Evolutionary conservation across 2,113 vertebrate species (phyloP).

Genomic region (Eudyptes chrysolophus): DNA sequence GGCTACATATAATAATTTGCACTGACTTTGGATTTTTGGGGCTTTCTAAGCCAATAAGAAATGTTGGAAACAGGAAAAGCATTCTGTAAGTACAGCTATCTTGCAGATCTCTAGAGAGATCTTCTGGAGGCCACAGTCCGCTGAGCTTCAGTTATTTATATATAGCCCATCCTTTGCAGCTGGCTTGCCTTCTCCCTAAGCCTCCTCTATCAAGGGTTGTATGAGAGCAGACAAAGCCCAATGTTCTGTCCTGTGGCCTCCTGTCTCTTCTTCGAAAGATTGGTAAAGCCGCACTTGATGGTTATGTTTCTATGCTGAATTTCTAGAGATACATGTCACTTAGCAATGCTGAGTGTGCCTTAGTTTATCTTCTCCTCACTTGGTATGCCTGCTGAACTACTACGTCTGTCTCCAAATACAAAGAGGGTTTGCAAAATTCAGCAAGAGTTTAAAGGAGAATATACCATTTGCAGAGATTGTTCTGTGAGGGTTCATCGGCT

Average conservation of each 20-base stretch:
- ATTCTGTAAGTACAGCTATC: neutral
- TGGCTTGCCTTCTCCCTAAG: neutral
- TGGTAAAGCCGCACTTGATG: accelerated
- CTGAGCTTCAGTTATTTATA: neutral
- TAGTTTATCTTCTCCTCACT: neutral
- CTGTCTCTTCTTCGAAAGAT: neutral
- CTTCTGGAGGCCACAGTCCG: neutral
- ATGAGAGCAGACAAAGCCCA: neutral
- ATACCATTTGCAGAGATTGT: neutral
- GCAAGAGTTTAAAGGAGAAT: neutral
- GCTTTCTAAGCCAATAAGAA: neutral
- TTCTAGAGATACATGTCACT: neutral
- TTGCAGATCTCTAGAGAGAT: neutral
- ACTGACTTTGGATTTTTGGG: neutral
- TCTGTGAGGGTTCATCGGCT: neutral
- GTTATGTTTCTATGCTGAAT: neutral
- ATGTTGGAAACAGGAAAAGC: neutral
- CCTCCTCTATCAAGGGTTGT: neutral
- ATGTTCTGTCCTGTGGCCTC: neutral
- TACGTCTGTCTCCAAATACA: neutral
- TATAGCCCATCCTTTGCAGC: neutral
- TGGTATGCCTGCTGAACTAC: neutral
- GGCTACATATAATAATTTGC: neutral
- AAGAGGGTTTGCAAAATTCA: neutral
- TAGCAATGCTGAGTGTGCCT: neutral